These are phyloP conservation scores for Percopsis omiscomaycus DNA, from an alignment of 2,797 vertebrate species.

Conservation along the genomic window DNA sequence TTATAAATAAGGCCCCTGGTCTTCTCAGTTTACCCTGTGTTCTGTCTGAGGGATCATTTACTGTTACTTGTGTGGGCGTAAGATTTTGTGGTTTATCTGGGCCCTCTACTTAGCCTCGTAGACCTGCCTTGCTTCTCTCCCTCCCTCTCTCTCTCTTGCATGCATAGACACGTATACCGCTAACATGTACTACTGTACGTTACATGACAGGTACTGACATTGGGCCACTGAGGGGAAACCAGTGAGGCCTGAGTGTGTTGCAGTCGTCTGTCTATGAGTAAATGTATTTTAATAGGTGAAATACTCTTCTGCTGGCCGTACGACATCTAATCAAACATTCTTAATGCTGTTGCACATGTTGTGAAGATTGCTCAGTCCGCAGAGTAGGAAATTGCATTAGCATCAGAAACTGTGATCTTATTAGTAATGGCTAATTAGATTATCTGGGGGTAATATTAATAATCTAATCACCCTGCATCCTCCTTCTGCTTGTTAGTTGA, in stretches of 20 bases:
- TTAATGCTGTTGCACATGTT: not conserved
- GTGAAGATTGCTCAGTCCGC: not conserved
- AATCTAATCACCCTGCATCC: conserved; percentile 29
- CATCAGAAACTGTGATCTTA: conserved; percentile 33
- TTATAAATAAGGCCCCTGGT: not conserved
- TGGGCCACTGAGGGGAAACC: too few species aligned
- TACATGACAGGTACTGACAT: too few species aligned
- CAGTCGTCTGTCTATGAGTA: too few species aligned
- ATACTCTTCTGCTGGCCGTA: too few species aligned
- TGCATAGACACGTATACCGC: too few species aligned
- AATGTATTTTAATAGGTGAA: too few species aligned
- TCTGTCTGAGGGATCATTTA: not conserved
- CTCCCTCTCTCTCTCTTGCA: not conserved
- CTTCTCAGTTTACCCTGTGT: not conserved
- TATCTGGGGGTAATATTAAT: conserved; percentile 30
- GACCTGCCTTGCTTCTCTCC: not conserved
- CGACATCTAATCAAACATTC: not conserved
- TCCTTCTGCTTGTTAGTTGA: conserved; percentile 24
- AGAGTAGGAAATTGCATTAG: conserved; percentile 31
- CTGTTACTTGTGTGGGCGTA: not conserved
- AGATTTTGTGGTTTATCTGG: not conserved
- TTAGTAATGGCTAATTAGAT: conserved; percentile 43
- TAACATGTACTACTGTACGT: too few species aligned
- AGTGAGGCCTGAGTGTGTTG: too few species aligned
- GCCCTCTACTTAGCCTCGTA: not conserved